Conservation (phyloP, 2,797 vertebrate species). For the Botia almorhae region DNA sequence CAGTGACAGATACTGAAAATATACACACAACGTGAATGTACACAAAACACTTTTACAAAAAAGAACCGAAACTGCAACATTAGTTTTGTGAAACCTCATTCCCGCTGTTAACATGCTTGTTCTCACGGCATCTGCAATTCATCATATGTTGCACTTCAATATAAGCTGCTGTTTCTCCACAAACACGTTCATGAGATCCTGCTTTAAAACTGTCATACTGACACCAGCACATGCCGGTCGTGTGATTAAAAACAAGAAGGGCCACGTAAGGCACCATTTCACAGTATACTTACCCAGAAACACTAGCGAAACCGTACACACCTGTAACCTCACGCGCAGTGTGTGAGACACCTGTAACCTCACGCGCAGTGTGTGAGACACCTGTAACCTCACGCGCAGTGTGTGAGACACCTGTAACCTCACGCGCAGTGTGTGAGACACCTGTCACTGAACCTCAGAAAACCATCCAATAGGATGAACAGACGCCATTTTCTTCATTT, state of each 20-base stretch:
- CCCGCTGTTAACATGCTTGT: too few relatives aligned
- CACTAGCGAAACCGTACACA: constrained; percentile 49
- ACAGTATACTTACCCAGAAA: constrained; percentile 48
- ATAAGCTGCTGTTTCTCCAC: constrained; percentile 18
- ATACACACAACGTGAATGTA: constrained; percentile 16
- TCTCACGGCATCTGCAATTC: neutral
- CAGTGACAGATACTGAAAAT: constrained; percentile 15
- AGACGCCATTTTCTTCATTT: constrained; percentile 61
- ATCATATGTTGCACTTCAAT: neutral
- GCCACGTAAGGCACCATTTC: constrained; percentile 49
- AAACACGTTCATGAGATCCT: constrained; percentile 49
- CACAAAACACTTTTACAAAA: neutral
- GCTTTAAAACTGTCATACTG: constrained; percentile 38
- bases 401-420: too few relatives aligned
- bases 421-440: too few relatives aligned
- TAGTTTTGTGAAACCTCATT: constrained; percentile 17
- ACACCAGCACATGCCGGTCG: constrained; percentile 29
- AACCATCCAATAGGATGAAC: constrained; percentile 55
- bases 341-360: too few relatives aligned
- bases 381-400: too few relatives aligned
- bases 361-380: too few relatives aligned
- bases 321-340: too few relatives aligned
- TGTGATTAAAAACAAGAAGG: constrained; percentile 44
- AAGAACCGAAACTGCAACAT: constrained; percentile 18
- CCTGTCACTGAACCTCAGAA: constrained; percentile 61